These are phyloP conservation scores for Clostera curtula DNA, from an alignment of 2,888 invertebrate genomes.

Conservation along the genomic window DNA sequence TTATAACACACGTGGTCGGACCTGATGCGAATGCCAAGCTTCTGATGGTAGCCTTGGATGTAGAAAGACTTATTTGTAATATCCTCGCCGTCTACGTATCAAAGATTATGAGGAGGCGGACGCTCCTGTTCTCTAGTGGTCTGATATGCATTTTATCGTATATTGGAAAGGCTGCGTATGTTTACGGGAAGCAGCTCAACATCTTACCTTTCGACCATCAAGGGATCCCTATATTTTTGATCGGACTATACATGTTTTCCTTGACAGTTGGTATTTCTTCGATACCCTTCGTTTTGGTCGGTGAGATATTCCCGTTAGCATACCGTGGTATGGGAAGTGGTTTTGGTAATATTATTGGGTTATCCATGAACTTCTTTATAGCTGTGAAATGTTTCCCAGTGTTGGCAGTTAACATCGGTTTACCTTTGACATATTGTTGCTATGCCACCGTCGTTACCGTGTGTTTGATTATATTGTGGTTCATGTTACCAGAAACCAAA, in stretches of 20 bases:
- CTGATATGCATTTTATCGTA: too few species aligned
- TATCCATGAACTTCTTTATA: background rate
- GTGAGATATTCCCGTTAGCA: slow-evolving; percentile 78
- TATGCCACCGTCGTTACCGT: background rate
- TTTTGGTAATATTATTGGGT: too few species aligned
- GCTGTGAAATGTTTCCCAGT: background rate
- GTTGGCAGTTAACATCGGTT: background rate
- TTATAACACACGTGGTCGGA: slow-evolving; percentile 18
- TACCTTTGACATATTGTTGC: background rate
- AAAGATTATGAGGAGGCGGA: slow-evolving; percentile 23
- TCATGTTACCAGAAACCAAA: slow-evolving; percentile 8
- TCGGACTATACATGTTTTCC: slow-evolving; percentile 71
- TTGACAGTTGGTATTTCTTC: slow-evolving; percentile 75
- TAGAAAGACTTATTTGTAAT: slow-evolving; percentile 20
- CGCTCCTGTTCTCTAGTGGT: slow-evolving; percentile 36
- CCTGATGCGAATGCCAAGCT: slow-evolving; percentile 14
- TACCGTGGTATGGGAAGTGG: slow-evolving; percentile 76
- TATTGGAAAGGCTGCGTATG: slow-evolving; percentile 54
- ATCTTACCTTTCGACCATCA: slow-evolving; percentile 32
- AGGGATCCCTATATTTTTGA: slow-evolving; percentile 57
- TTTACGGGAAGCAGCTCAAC: slow-evolving; percentile 34
- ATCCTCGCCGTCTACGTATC: slow-evolving; percentile 21
- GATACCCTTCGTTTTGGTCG: slow-evolving; percentile 79
- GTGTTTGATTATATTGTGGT: background rate
- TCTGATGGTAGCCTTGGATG: slow-evolving; percentile 13